These are phyloP conservation scores for Chloroceryle amazona DNA, from an alignment of 2,797 vertebrate species.

Conservation along the genomic window DNA sequence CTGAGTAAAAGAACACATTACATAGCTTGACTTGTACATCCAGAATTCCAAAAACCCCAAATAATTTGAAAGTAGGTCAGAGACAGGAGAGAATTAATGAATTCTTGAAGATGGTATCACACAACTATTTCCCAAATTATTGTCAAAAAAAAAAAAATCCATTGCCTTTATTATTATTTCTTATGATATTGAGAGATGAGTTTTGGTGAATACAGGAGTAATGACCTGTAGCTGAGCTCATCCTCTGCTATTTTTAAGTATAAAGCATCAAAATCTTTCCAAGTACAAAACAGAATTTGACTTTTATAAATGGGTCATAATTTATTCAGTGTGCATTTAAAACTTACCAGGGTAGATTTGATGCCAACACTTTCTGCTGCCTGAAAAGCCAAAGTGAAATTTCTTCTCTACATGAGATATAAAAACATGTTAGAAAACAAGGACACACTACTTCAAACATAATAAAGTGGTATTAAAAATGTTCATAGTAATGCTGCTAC, in stretches of 20 bases:
- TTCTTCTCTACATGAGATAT: conserved; percentile 87
- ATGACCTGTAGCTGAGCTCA: background rate
- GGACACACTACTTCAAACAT: background rate
- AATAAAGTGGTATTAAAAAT: background rate
- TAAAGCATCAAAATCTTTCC: background rate
- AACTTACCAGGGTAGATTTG: conserved; percentile 95
- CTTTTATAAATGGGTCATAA: background rate
- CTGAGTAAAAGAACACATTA: background rate
- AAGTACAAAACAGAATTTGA: background rate
- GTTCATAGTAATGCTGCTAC: background rate
- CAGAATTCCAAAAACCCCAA: background rate
- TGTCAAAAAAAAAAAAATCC: background rate
- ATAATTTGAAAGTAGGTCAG: background rate
- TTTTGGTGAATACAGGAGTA: background rate
- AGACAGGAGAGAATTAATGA: background rate
- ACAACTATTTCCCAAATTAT: background rate
- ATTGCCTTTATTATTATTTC: background rate
- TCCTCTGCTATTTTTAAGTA: background rate
- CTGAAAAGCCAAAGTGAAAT: conserved; percentile 97
- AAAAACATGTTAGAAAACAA: conserved; percentile 3
- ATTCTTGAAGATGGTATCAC: background rate
- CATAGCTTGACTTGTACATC: background rate
- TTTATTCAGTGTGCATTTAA: background rate
- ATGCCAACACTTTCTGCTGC: conserved; percentile 98
- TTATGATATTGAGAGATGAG: background rate